phyloP scores from a whole-genome alignment of 2,113 vertebrate species.

The Hemibagrus wyckioides region DNA sequence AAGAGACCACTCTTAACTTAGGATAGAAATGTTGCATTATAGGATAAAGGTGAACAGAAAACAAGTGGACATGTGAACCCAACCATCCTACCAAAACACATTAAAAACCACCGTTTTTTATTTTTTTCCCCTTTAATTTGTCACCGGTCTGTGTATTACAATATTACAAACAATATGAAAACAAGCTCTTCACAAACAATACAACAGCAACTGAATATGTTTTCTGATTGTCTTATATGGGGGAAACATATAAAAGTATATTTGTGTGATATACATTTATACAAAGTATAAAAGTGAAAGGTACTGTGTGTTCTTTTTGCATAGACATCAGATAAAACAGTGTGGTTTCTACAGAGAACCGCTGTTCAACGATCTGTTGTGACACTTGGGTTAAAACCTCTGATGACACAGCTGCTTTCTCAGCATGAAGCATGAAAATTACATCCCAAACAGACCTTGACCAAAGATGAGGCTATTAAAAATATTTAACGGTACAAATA shows the following conservation, averaged over 20 bases:
- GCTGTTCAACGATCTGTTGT: background rate
- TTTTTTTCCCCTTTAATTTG: background rate
- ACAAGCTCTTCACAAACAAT: background rate
- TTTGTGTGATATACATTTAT: background rate
- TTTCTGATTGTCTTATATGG: background rate
- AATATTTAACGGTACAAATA: constrained; percentile 1
- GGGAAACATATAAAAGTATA: background rate
- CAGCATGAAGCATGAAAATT: background rate
- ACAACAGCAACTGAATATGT: background rate
- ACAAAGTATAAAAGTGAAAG: background rate
- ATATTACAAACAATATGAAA: background rate
- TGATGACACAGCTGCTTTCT: constrained; percentile 10
- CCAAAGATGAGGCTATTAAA: background rate
- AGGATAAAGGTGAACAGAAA: background rate
- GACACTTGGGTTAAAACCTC: background rate
- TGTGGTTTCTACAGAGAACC: background rate
- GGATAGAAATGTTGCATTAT: background rate
- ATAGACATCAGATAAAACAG: background rate
- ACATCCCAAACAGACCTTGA: background rate
- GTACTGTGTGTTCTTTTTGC: constrained; percentile 6
- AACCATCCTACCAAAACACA: background rate
- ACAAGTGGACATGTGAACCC: background rate
- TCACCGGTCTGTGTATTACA: background rate
- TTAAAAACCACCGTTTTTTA: background rate
- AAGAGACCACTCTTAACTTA: background rate